Conservation (phyloP, 1,140 invertebrate genomes). For the Drosophila lacteicornis region DNA sequence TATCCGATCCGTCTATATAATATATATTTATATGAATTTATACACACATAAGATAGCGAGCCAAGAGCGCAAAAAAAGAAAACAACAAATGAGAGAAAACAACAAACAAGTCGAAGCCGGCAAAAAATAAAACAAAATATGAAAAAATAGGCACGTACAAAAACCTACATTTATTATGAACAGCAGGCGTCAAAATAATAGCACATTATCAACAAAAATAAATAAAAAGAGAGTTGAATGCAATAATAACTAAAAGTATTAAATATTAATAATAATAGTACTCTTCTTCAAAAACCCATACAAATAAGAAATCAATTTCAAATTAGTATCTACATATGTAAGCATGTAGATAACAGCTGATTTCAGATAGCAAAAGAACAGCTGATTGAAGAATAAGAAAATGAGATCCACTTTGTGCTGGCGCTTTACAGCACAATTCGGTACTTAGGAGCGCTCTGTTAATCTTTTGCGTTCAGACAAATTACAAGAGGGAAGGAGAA, state of each 20-base stretch:
- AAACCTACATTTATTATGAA: slow-evolving; percentile 6
- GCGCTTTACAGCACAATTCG: no score
- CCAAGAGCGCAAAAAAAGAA: slow-evolving; percentile 48
- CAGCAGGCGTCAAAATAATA: slow-evolving; percentile 12
- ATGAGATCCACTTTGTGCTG: no score
- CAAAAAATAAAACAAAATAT: slow-evolving; percentile 52
- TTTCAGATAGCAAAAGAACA: no score
- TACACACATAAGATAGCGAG: slow-evolving; percentile 45
- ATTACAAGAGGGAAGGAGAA: no score
- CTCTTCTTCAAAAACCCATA: no score
- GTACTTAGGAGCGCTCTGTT: no score
- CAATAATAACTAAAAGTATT: not conserved
- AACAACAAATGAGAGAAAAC: slow-evolving; percentile 28
- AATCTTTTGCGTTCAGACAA: no score
- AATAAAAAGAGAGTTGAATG: not conserved
- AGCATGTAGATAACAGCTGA: no score
- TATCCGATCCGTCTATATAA: slow-evolving; percentile 16
- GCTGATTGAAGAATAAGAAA: no score
- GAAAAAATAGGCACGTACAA: slow-evolving; percentile 17
- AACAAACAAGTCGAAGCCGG: slow-evolving; percentile 69
- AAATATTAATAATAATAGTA: no score
- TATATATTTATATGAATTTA: not conserved
- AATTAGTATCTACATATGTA: no score
- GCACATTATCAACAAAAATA: not conserved
- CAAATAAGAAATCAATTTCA: no score